Evolutionary conservation across 2,888 invertebrate species (phyloP).

Genomic region (Lordiphosa fenestrarum): DNA sequence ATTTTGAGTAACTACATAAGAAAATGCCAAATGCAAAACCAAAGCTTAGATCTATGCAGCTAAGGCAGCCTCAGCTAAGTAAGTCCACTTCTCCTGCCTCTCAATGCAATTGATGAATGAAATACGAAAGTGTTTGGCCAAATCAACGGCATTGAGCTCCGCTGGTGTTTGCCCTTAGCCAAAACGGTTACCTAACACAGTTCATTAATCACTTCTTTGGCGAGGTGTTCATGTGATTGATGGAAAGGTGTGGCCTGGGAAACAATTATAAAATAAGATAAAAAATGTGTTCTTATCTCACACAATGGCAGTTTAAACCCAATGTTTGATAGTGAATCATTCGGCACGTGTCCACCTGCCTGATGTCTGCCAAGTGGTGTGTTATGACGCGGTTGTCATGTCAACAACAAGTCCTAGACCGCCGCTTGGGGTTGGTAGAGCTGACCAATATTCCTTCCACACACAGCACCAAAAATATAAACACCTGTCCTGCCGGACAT

Average conservation of each 20-base stretch:
- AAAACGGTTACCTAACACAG: too few relatives aligned
- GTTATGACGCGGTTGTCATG: conserved; percentile 23
- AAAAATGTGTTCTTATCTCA: not conserved
- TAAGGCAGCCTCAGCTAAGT: too few relatives aligned
- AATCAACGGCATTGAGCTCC: too few relatives aligned
- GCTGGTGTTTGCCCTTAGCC: too few relatives aligned
- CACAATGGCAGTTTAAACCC: not conserved
- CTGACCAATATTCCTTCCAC: conserved; percentile 62
- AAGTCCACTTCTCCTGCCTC: too few relatives aligned
- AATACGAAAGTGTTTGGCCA: too few relatives aligned
- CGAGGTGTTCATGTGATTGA: not conserved
- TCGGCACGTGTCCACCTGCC: conserved; percentile 18
- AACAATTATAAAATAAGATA: not conserved
- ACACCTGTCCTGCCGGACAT: conserved; percentile 42
- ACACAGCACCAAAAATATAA: not conserved
- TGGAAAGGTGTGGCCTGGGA: not conserved
- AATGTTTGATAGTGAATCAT: conserved; percentile 6
- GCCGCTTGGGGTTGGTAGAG: conserved; percentile 46
- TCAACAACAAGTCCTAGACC: conserved; percentile 28
- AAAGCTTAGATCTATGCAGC: too few relatives aligned
- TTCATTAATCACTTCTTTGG: too few relatives aligned
- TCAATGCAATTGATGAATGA: too few relatives aligned
- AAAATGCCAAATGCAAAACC: too few relatives aligned
- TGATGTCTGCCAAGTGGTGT: conserved; percentile 2
- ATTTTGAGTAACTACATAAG: too few relatives aligned